A percentile compares a stretch with the other conserved stretches of the same genome.
These are phyloP conservation scores for Coleophora flavipennella DNA, from an alignment of 2,888 invertebrate genomes.

Conservation along the genomic window DNA sequence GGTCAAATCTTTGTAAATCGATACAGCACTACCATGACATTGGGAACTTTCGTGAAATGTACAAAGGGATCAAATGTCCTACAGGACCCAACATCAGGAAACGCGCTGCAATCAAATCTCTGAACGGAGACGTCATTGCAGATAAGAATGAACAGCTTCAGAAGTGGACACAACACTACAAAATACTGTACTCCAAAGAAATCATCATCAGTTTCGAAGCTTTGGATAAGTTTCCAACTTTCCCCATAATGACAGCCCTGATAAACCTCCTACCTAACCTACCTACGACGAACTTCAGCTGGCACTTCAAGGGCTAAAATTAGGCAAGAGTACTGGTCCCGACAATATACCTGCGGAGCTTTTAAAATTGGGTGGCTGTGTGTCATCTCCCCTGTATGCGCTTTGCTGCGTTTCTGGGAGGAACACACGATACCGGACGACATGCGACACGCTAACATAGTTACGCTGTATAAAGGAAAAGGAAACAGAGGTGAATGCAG, in stretches of 20 bases:
- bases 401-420: conserved; percentile 1
- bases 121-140: no score
- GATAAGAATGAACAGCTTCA: no score
- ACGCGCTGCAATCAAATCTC: no score
- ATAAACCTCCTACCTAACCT: no score
- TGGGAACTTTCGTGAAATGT: neutral
- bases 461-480: conserved; percentile 2
- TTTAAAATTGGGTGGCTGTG: neutral
- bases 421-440: conserved; percentile 1
- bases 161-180: neutral
- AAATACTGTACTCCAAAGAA: neutral
- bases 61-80: conserved; percentile 3
- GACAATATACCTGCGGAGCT: conserved; percentile 4
- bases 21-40: neutral
- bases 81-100: neutral
- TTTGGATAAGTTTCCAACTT: neutral
- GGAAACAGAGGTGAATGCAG: conserved; percentile 5
- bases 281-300: neutral
- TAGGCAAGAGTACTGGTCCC: conserved; percentile 2
- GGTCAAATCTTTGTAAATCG: neutral
- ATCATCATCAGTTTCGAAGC: neutral
- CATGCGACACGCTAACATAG: conserved; percentile 4
- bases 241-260: conserved; percentile 1
- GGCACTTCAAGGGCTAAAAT: conserved; percentile 1
- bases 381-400: neutral